phyloP scores from a whole-genome alignment of 2,797 vertebrate species.

The Kryptolebias ocellatus region DNA sequence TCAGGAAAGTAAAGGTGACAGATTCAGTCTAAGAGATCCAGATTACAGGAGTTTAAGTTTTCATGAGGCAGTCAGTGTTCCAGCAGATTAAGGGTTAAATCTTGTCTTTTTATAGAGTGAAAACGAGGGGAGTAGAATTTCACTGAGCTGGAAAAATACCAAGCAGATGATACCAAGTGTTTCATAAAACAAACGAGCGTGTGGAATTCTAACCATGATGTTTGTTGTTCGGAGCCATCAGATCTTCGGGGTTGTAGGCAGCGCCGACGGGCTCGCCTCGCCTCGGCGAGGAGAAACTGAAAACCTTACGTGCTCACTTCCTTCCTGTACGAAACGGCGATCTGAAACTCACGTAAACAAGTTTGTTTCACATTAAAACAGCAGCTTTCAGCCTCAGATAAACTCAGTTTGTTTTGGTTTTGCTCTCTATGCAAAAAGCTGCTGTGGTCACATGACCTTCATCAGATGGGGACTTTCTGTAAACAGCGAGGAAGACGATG shows the following conservation, averaged over 20 bases:
- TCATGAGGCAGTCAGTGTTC: conserved; percentile 23
- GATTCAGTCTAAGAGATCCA: conserved; percentile 11
- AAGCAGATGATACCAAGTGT: conserved; percentile 41
- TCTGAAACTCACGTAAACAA: background rate
- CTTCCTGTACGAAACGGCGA: conserved; percentile 2
- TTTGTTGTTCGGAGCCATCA: conserved; percentile 34
- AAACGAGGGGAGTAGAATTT: background rate
- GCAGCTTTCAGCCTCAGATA: background rate
- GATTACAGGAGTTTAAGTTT: background rate
- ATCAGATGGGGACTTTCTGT: conserved; percentile 18
- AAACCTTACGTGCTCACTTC: conserved; percentile 30
- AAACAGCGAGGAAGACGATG: conserved; percentile 23
- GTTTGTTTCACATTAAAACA: background rate
- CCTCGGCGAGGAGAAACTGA: conserved; percentile 18
- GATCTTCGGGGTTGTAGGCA: background rate
- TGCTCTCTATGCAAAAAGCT: background rate
- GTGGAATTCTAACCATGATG: conserved; percentile 40
- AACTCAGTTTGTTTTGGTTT: background rate
- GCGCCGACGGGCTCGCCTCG: background rate
- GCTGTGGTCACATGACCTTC: conserved; percentile 15
- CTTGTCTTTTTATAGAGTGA: background rate
- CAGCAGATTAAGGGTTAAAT: conserved; percentile 41
- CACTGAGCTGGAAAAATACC: conserved; percentile 26
- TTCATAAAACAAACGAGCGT: conserved; percentile 35
- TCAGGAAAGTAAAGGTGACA: conserved; percentile 17